A percentile compares a stretch with the other conserved stretches of the same genome.
Evolutionary conservation across 2,113 vertebrate genomes (phyloP).

Genomic region (Camelus dromedarius): DNA sequence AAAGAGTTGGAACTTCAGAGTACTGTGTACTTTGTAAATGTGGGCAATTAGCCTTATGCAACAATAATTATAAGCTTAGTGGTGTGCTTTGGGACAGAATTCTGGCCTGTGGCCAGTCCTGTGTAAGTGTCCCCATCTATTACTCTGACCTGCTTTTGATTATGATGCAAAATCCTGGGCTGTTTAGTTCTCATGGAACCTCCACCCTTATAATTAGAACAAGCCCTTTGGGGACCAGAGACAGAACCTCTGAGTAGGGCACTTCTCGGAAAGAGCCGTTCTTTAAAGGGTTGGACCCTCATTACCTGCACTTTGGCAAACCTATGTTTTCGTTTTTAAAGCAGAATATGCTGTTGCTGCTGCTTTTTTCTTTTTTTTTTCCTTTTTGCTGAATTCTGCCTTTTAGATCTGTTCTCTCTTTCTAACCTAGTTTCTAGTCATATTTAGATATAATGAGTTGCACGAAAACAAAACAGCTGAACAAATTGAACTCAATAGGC

Average conservation of each 20-base stretch:
- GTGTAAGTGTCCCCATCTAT: slow-evolving; percentile 5
- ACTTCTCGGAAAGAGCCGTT: neutral
- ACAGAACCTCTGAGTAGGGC: neutral
- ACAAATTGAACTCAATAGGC: neutral
- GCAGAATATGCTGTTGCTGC: neutral
- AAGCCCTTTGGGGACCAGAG: neutral
- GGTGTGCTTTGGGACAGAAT: slow-evolving; percentile 30
- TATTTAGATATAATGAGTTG: neutral
- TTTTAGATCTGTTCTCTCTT: neutral
- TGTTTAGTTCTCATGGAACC: slow-evolving; percentile 8
- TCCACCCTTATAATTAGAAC: slow-evolving; percentile 24
- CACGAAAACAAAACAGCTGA: neutral
- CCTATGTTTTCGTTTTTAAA: neutral
- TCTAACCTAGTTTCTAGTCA: neutral
- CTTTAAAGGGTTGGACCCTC: neutral
- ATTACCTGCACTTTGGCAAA: neutral
- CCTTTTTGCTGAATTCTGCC: neutral
- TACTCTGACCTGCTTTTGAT: slow-evolving; percentile 63
- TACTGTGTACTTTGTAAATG: slow-evolving; percentile 32
- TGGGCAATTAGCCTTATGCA: slow-evolving; percentile 22
- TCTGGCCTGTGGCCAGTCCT: slow-evolving; percentile 40
- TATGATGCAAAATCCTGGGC: neutral
- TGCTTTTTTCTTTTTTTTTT: neutral
- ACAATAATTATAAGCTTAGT: slow-evolving; percentile 51
- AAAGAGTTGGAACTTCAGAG: slow-evolving; percentile 20